These are phyloP conservation scores for Lycaena phlaeas DNA, from an alignment of 2,888 invertebrate species.

Conservation along the genomic window DNA sequence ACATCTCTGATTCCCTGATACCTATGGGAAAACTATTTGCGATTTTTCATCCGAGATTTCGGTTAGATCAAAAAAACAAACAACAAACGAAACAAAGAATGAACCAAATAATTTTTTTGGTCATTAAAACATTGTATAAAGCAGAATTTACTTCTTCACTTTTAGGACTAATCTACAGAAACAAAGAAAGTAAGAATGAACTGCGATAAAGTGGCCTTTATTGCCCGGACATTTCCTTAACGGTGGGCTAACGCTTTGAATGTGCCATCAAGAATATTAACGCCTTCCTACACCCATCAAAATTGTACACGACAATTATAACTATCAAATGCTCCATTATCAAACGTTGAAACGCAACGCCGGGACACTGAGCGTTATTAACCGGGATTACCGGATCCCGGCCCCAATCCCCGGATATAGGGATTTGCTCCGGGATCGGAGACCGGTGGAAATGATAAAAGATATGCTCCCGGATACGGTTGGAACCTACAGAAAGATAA, in stretches of 20 bases:
- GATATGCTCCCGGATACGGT: conserved; percentile 40
- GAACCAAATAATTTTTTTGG: no score
- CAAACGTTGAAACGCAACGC: conserved; percentile 40
- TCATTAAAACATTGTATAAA: no score
- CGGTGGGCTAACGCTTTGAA: neutral
- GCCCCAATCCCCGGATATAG: conserved; percentile 58
- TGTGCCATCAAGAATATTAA: conserved; percentile 9
- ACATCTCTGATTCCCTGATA: conserved; percentile 43
- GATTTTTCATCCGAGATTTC: conserved; percentile 49
- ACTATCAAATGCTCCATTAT: conserved; percentile 58
- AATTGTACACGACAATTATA: conserved; percentile 52
- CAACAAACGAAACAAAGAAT: neutral
- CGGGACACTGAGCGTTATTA: conserved; percentile 57
- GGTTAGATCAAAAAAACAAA: conserved; percentile 21
- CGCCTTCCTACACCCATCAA: conserved; percentile 18
- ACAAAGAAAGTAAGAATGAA: no score
- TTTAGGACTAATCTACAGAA: no score
- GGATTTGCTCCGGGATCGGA: conserved; percentile 67
- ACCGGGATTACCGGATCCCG: conserved; percentile 68
- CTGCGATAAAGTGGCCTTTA: no score
- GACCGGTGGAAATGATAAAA: conserved; percentile 65
- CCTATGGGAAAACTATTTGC: conserved; percentile 47
- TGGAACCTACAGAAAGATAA: conserved; percentile 27
- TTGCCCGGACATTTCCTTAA: no score
- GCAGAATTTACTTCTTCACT: no score